Conservation (phyloP, 2,797 vertebrate species). For the Sebastes steindachneri region DNA sequence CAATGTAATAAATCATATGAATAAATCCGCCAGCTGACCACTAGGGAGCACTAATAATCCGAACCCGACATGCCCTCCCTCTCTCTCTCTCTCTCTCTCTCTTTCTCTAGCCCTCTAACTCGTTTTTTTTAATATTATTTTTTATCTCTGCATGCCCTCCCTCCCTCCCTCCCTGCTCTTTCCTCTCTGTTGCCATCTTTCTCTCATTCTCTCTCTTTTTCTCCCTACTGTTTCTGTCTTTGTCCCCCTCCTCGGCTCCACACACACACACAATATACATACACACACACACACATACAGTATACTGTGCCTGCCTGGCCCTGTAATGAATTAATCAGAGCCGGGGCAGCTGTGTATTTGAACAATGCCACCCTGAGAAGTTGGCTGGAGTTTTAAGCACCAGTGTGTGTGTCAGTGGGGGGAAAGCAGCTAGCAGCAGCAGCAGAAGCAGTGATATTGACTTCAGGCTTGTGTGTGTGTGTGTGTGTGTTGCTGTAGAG, state of each 20-base stretch:
- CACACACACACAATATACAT: too few relatives aligned
- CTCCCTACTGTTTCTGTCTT: constrained; percentile 28
- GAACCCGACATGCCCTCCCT: constrained; percentile 40
- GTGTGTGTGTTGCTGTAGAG: neutral
- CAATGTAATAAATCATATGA: constrained; percentile 66
- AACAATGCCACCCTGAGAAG: constrained; percentile 59
- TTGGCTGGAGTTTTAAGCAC: constrained; percentile 44
- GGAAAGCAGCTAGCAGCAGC: constrained; percentile 9
- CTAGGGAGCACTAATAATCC: constrained; percentile 76
- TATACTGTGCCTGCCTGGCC: constrained; percentile 20
- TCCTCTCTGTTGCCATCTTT: constrained; percentile 26
- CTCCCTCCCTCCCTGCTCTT: neutral
- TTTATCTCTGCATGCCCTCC: neutral
- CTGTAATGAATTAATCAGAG: constrained; percentile 72
- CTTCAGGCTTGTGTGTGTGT: neutral
- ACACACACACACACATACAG: neutral
- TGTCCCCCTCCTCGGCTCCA: neutral
- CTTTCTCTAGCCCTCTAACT: neutral
- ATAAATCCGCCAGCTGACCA: constrained; percentile 68
- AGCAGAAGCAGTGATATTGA: constrained; percentile 19
- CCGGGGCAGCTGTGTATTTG: constrained; percentile 56
- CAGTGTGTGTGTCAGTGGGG: neutral
- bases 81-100: neutral
- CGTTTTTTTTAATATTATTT: neutral
- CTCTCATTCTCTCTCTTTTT: constrained; percentile 1